phyloP scores from a whole-genome alignment of 2,888 invertebrate genomes.

The Diarsia brunnea region DNA sequence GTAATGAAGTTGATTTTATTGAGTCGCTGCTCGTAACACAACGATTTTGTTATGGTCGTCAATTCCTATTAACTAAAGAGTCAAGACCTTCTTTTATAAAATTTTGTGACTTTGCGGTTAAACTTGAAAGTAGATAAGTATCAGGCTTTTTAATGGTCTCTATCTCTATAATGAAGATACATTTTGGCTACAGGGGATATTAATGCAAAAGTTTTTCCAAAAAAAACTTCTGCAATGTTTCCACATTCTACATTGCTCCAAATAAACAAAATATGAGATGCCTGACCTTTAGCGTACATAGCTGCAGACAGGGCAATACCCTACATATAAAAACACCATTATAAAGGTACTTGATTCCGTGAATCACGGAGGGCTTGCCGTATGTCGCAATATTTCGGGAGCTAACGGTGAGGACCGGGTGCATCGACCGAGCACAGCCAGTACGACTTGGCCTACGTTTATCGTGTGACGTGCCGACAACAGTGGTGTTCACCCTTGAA shows the following conservation, averaged over 20 bases:
- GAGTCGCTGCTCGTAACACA: neutral
- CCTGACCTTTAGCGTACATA: slow-evolving; percentile 12
- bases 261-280: neutral
- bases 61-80: neutral
- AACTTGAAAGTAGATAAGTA: neutral
- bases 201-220: neutral
- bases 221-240: neutral
- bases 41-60: neutral
- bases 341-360: slow-evolving; percentile 61
- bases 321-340: slow-evolving; percentile 71
- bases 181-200: neutral
- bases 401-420: slow-evolving; percentile 83
- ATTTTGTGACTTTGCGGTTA: neutral
- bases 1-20: slow-evolving; percentile 14
- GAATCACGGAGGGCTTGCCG: slow-evolving; percentile 70
- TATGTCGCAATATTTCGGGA: slow-evolving; percentile 89
- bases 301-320: slow-evolving; percentile 73
- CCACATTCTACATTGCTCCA: neutral
- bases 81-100: neutral
- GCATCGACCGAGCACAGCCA: slow-evolving; percentile 82
- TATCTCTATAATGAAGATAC: no score
- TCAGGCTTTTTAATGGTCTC: neutral
- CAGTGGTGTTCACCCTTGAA: slow-evolving; percentile 62
- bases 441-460: slow-evolving; percentile 76
- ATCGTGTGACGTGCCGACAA: slow-evolving; percentile 79